These are phyloP conservation scores for Lagopus muta DNA, from an alignment of 2,113 vertebrate species.

Conservation along the genomic window DNA sequence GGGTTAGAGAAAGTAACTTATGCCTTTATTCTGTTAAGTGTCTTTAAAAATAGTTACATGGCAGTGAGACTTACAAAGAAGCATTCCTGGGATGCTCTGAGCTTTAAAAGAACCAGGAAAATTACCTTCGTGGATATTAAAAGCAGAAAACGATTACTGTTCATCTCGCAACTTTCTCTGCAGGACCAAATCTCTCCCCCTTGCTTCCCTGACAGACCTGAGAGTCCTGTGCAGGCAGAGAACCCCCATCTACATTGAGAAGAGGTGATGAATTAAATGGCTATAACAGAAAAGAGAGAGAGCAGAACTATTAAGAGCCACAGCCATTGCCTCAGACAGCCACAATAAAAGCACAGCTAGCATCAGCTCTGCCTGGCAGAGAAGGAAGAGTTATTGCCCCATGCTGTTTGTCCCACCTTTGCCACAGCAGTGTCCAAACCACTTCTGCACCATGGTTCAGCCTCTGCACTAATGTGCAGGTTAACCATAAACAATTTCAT, in stretches of 20 bases:
- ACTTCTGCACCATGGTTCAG: not conserved
- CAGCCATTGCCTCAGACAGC: not conserved
- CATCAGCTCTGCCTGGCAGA: not conserved
- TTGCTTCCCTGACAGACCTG: not conserved
- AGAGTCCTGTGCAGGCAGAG: not conserved
- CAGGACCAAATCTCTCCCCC: not conserved
- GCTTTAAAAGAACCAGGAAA: not conserved
- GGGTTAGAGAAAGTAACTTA: not conserved
- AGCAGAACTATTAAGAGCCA: not conserved
- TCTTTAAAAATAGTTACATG: not conserved
- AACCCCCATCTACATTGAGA: not conserved
- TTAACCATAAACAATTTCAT: conserved; percentile 65
- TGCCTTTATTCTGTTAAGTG: not conserved
- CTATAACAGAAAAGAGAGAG: not conserved
- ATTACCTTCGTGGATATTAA: not conserved
- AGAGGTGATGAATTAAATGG: not conserved
- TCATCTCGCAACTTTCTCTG: not conserved
- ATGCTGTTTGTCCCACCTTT: not conserved
- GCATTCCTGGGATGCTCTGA: not conserved
- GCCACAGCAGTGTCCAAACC: not conserved
- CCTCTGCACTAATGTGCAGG: not conserved
- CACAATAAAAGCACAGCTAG: not conserved
- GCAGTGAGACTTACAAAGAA: not conserved
- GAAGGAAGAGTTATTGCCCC: not conserved
- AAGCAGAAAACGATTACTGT: not conserved